These are phyloP conservation scores for Borostomias antarcticus DNA, from an alignment of 2,797 vertebrate genomes.

Conservation along the genomic window DNA sequence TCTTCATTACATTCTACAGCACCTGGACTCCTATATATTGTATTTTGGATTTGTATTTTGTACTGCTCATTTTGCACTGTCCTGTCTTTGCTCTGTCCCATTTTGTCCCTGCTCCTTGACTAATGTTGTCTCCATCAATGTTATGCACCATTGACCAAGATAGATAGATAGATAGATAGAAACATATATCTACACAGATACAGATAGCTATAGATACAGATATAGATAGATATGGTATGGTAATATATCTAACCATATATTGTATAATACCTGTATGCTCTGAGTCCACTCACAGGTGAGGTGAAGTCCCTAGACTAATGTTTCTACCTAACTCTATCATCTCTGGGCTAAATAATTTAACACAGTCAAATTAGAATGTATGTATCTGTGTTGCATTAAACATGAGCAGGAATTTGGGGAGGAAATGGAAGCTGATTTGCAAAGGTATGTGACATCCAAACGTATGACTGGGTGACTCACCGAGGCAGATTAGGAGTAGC, in stretches of 20 bases:
- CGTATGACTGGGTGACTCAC: conserved; percentile 71
- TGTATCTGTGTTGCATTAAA: conserved; percentile 74
- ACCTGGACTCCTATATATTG: too few relatives aligned
- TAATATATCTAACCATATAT: too few relatives aligned
- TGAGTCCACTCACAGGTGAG: conserved; percentile 31
- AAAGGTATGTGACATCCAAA: conserved; percentile 71
- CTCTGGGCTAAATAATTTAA: conserved; percentile 70
- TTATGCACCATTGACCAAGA: too few relatives aligned
- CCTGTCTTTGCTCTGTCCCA: too few relatives aligned
- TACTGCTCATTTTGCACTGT: too few relatives aligned
- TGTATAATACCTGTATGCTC: conserved; percentile 51
- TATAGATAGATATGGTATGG: too few relatives aligned
- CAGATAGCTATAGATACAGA: background rate
- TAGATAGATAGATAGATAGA: background rate
- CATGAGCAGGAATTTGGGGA: conserved; percentile 73
- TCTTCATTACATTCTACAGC: too few relatives aligned
- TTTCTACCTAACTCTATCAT: conserved; percentile 60
- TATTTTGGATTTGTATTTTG: too few relatives aligned
- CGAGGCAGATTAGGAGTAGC: conserved; percentile 71
- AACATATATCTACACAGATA: background rate
- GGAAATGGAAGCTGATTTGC: conserved; percentile 75
- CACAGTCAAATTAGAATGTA: conserved; percentile 71
- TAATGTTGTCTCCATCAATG: too few relatives aligned
- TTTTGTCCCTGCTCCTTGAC: too few relatives aligned
- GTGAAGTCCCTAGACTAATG: conserved; percentile 59